Base-by-base conservation (phyloP, 2,797 vertebrate species). In the Saxicola maurus region DNA sequence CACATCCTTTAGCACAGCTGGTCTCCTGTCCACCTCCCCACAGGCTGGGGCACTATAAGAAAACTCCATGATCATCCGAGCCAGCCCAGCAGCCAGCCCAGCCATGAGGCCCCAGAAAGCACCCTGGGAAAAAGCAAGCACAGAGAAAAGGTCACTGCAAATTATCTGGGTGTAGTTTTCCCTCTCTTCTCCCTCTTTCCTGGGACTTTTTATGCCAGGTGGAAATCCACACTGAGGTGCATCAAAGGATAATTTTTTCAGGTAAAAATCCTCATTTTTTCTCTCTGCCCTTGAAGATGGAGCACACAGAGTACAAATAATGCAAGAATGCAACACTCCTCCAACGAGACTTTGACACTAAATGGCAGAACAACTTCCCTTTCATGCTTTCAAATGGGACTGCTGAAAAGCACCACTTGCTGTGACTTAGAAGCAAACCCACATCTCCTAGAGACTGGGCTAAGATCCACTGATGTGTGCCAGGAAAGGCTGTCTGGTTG, bases 101-200 rank as follows among this genome's bases (percentile, higher is more conserved):
- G 75, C 77, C 95, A 99, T 94, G 72, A 99, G 97, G 86, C 98
- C 98, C 99, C 99, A 99, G 96, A 99, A 99, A 31, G 99, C 99
- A 74, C 99, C 99, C 99, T 99, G 90, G 14, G 57, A 89, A 83
- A 86, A 43, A 89, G 40, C 92, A 91, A 84, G 49, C 51, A 82
- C 20, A 76, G 76, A 66, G 52, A n/a, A 80, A 60, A 80, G 10
- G 56, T 87, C 71, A 82, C 33, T 56, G 19, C 30, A 64, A 31
- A 31, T 16, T 60, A 74, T 64, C 46, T 43, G n/a, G 12, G 3
- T 53, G 28, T 19, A 60, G 20, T 31, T 79, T 16, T 52, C 17
- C 25, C 12, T 12, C 16, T 42, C 12, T 2, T 42, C 6, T 42
- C 17, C 6, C 17, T 43, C 31, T 23, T 42, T 37, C 23, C 52